These are phyloP conservation scores for Crocallis elinguaria DNA, from an alignment of 2,888 invertebrate species.

Conservation along the genomic window DNA sequence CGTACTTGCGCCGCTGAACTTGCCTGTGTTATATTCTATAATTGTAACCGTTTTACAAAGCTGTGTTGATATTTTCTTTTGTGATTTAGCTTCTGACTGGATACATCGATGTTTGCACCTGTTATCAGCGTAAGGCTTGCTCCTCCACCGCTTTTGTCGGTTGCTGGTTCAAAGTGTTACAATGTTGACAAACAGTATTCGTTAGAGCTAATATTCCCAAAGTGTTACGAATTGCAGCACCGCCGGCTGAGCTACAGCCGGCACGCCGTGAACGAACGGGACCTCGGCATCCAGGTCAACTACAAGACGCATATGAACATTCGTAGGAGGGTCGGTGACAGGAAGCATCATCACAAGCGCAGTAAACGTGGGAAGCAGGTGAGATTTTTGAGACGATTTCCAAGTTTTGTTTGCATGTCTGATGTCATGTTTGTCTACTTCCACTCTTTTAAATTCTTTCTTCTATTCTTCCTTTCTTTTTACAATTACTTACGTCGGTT, in stretches of 20 bases:
- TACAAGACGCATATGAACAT: constrained; percentile 97
- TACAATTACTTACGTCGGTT: no score
- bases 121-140: constrained; percentile 18
- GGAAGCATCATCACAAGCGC: constrained; percentile 92
- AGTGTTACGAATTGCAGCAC: constrained; percentile 84
- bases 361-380: constrained; percentile 94
- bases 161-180: constrained; percentile 22
- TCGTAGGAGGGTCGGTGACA: constrained; percentile 93
- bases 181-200: constrained; percentile 16
- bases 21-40: no score
- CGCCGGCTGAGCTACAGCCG: constrained; percentile 95
- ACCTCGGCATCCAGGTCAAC: constrained; percentile 93
- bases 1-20: no score
- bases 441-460: no score
- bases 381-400: constrained; percentile 40
- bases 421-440: no score
- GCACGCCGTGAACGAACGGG: constrained; percentile 95
- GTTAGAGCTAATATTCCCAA: constrained; percentile 28
- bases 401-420: no score
- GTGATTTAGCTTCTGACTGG: not conserved
- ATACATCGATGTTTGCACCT: constrained; percentile 17
- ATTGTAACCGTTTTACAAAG: no score
- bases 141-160: constrained; percentile 28
- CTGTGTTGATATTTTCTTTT: not conserved
- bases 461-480: no score